Evolutionary conservation across 2,888 invertebrate species (phyloP), one percentile per base, ranked within the genome.

Genomic region (Cyclophora punctaria): DNA sequence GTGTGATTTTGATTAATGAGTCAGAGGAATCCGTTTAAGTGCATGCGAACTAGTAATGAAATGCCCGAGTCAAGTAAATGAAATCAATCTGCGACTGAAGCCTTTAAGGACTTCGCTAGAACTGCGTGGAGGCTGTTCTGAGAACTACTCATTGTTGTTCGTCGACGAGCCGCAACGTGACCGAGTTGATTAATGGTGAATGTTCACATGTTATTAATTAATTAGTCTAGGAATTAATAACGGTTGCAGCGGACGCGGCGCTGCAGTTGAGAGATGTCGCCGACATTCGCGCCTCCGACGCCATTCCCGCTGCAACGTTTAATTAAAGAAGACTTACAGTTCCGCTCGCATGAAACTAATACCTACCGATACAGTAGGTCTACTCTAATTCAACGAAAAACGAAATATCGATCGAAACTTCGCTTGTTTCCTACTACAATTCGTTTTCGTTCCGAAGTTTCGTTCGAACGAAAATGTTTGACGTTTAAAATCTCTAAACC

Each of bases 191-290:
- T 83, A 83, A 84, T 82, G 63, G 73, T 63, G 63, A 63, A 65
- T 71, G 73, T 69, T 78, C 72, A 73, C 65, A 76, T 75, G 75
- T 80, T 78, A 79, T 80, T 80, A 79, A 83, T 83, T 86, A 86
- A 84, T 84, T 82, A 79, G 73, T 69, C 60, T 71, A 65, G 68
- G 78, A 80, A 85, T 84, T 85, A 86, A 83, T 84, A 80, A 76
- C 71, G 76, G 73, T 77, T 86, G 86, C 80, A 83, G 73, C 71
- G 79, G 86, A 81, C 84, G 78, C 66, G 69, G 64, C 66, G 73
- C 62, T 74, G 73, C 70, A 59, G 52, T 58, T 49, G 53, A 69
- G 64, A 67, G 66, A 61, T 66, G 73, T 61, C 69, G 68, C 60
- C 63, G 63, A 56, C 65, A 59, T 53, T 60, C 62, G 60, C 59